These are phyloP conservation scores for Isoperla grammatica DNA, from an alignment of 2,888 invertebrate species.

Conservation along the genomic window DNA sequence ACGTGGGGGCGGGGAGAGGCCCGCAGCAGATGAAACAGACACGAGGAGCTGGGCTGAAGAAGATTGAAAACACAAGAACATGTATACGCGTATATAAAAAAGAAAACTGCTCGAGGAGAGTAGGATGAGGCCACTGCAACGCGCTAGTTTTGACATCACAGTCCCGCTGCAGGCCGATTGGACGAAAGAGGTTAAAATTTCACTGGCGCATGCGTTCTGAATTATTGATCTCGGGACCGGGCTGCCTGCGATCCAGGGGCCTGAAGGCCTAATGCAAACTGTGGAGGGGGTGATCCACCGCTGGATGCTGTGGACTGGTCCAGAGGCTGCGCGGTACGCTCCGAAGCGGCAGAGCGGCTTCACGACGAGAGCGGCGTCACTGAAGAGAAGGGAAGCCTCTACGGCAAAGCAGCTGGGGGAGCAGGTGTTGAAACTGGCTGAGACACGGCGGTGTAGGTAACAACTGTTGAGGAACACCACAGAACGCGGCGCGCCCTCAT, in stretches of 20 bases:
- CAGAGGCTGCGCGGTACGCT: constrained; percentile 3
- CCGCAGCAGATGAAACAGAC: constrained; percentile 25
- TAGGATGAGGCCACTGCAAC: constrained; percentile 20
- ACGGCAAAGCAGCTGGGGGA: background rate
- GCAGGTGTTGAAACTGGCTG: background rate
- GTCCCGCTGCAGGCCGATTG: constrained; percentile 24
- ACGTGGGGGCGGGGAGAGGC: constrained; percentile 8
- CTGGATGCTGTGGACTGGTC: constrained; percentile 18
- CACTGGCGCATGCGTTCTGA: constrained; percentile 27
- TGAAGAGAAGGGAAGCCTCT: background rate
- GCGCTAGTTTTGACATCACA: constrained; percentile 27
- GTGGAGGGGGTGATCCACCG: constrained; percentile 3
- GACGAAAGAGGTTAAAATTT: constrained; percentile 19
- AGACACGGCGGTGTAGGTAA: background rate
- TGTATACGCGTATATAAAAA: constrained; percentile 22
- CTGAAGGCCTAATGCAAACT: constrained; percentile 7
- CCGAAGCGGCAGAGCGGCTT: constrained; percentile 7
- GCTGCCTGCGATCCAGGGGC: constrained; percentile 17
- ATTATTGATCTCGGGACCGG: constrained; percentile 27
- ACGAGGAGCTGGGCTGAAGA: constrained; percentile 23
- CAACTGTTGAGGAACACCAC: constrained; percentile 2
- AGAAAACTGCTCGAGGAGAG: constrained; percentile 21
- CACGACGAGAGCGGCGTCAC: constrained; percentile 8
- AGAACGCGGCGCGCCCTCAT: background rate
- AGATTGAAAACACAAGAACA: constrained; percentile 31